Evolutionary conservation across 2,797 vertebrate genomes (phyloP).

Genomic region (Cyprinodon diabolis): DNA sequence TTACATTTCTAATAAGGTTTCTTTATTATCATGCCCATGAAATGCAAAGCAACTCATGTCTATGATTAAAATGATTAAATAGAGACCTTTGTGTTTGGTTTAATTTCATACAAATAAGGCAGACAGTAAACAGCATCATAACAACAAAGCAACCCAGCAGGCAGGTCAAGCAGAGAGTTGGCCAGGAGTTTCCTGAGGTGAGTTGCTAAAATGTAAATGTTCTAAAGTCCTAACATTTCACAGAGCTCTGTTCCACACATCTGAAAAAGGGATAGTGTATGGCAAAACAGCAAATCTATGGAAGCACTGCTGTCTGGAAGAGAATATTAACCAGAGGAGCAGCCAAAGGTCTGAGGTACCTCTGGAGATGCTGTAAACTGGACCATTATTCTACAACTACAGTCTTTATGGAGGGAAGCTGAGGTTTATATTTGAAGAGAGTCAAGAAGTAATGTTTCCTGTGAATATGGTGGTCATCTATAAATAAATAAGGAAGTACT

Average conservation of each 20-base stretch:
- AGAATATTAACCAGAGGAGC: not conserved
- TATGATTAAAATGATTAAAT: not conserved
- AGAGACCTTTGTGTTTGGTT: not conserved
- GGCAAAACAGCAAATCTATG: not conserved
- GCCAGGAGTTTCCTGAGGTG: not conserved
- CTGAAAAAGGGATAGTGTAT: not conserved
- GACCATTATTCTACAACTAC: too few relatives aligned
- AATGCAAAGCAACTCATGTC: not conserved
- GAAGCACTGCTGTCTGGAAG: not conserved
- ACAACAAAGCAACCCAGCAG: not conserved
- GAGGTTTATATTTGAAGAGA: too few relatives aligned
- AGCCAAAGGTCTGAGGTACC: not conserved
- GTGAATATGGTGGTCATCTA: too few relatives aligned
- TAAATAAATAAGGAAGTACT: too few relatives aligned
- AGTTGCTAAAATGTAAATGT: not conserved
- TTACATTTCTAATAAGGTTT: not conserved
- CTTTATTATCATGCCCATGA: not conserved
- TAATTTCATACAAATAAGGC: not conserved
- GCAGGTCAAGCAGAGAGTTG: not conserved
- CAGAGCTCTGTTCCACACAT: too few relatives aligned
- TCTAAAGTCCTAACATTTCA: not conserved
- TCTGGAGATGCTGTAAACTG: not conserved
- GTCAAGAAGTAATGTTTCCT: too few relatives aligned
- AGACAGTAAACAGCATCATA: not conserved
- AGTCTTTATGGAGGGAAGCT: too few relatives aligned